Conservation (phyloP, 2,113 vertebrate genomes). For the Thymallus thymallus region DNA sequence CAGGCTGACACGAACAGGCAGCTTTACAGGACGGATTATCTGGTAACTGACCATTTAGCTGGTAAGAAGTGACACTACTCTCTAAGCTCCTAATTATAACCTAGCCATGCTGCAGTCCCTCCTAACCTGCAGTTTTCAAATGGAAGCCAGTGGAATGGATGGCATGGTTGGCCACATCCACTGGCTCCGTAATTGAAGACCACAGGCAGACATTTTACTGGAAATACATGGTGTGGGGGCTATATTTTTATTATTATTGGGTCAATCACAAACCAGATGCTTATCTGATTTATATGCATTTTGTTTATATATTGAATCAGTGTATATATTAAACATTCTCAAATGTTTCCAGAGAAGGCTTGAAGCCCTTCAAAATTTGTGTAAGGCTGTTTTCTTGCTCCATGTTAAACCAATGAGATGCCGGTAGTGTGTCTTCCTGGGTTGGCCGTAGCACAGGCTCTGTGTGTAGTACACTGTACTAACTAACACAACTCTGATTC, state of each 20-base stretch:
- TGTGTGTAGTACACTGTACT: not conserved
- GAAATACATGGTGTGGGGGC: not conserved
- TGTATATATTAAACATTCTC: too few species aligned
- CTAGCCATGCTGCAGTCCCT: not conserved
- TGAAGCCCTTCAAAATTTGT: not conserved
- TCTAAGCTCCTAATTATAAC: conserved; percentile 19
- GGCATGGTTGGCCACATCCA: not conserved
- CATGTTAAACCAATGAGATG: not conserved
- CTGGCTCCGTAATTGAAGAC: not conserved
- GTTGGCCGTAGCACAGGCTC: too few species aligned
- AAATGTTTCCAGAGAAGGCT: too few species aligned
- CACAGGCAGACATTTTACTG: not conserved
- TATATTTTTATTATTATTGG: not conserved
- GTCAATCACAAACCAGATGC: not conserved
- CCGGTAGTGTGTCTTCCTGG: not conserved
- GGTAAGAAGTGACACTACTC: conserved; percentile 79
- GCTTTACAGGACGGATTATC: conserved; percentile 98
- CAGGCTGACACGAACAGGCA: conserved; percentile 91
- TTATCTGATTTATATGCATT: not conserved
- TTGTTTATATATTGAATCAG: too few species aligned
- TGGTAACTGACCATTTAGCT: conserved; percentile 99
- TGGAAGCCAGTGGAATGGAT: not conserved
- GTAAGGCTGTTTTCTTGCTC: not conserved
- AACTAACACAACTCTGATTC: not conserved
- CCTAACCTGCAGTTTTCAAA: conserved; percentile 6